Evolutionary conservation across 92 coral and sea anemone genomes (phyloP).

Genomic region (Paragorgia papillata): DNA sequence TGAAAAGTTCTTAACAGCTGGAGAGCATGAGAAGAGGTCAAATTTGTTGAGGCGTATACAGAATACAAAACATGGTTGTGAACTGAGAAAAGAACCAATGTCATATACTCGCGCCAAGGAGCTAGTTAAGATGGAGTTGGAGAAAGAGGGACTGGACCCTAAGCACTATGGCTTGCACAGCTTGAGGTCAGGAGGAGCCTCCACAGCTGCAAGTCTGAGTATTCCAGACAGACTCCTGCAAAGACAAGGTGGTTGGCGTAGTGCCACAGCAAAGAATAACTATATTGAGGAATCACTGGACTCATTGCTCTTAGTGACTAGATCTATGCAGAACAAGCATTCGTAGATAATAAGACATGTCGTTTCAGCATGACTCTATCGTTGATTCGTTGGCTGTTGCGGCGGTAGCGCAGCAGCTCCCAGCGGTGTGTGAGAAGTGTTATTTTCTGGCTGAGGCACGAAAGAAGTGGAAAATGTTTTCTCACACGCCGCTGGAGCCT

Average conservation of each 20-base stretch:
- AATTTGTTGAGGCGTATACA: conserved; percentile 47
- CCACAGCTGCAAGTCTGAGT: conserved; percentile 56
- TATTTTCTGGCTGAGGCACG: too few species aligned
- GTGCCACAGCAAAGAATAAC: conserved; percentile 42
- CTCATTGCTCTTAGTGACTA: conserved; percentile 40
- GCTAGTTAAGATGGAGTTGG: conserved; percentile 39
- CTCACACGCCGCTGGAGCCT: too few species aligned
- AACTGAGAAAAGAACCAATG: conserved; percentile 48
- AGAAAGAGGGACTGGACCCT: conserved; percentile 50
- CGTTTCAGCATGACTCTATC: too few species aligned
- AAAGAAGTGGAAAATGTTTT: too few species aligned
- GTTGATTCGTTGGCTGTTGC: too few species aligned
- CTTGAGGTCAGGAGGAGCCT: conserved; percentile 60
- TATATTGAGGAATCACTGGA: conserved; percentile 51
- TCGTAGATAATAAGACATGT: too few species aligned
- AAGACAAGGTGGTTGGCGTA: conserved; percentile 65
- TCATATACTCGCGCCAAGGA: conserved; percentile 48
- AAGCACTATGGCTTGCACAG: conserved; percentile 58
- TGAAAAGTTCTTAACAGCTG: background rate
- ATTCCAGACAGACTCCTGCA: conserved; percentile 52
- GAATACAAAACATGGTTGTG: conserved; percentile 46
- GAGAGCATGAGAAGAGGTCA: conserved; percentile 17
- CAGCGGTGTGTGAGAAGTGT: too few species aligned
- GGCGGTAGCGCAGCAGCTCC: too few species aligned
- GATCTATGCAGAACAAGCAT: conserved; percentile 27